Percentiles rank a stretch among this genome's conserved stretches.
Evolutionary conservation across 2,797 vertebrate genomes (phyloP).

Genomic region (Echiichthys vipera): DNA sequence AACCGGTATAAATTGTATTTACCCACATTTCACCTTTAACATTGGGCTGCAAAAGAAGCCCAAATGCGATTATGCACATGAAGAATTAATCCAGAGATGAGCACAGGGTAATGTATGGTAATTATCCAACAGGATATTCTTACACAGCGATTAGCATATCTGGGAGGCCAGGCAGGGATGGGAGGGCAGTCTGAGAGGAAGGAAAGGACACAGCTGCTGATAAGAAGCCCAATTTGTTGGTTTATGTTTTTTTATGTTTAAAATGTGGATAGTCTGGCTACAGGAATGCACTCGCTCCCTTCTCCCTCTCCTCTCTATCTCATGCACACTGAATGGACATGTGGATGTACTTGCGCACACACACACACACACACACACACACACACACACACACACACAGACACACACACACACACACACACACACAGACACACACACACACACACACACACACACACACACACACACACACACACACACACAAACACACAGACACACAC

Average conservation of each 20-base stretch:
- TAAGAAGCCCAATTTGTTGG: constrained; percentile 77
- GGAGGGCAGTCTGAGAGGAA: constrained; percentile 82
- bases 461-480: constrained; percentile 27
- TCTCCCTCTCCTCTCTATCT: constrained; percentile 53
- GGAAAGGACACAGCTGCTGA: constrained; percentile 82
- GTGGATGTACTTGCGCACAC: constrained; percentile 6
- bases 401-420: no score
- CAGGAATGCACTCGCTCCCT: constrained; percentile 57
- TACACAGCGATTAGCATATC: constrained; percentile 96
- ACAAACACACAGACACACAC: constrained; percentile 20
- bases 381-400: background rate
- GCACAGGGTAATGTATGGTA: constrained; percentile 94
- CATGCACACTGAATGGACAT: constrained; percentile 48
- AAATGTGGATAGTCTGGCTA: constrained; percentile 77
- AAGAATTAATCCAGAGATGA: constrained; percentile 97
- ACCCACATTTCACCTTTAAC: constrained; percentile 92
- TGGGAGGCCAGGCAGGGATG: constrained; percentile 91
- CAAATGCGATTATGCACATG: constrained; percentile 98
- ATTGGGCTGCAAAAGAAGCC: constrained; percentile 86
- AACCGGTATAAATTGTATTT: constrained; percentile 93
- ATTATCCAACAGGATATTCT: constrained; percentile 96
- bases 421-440: constrained; percentile 3
- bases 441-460: constrained; percentile 15
- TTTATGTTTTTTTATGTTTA: constrained; percentile 71
- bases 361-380: constrained; percentile 30